A percentile compares a stretch with the other conserved stretches of the same genome.
phyloP scores from a whole-genome alignment of 1,140 invertebrate genomes.

The Panagrolaimus sp. region DNA sequence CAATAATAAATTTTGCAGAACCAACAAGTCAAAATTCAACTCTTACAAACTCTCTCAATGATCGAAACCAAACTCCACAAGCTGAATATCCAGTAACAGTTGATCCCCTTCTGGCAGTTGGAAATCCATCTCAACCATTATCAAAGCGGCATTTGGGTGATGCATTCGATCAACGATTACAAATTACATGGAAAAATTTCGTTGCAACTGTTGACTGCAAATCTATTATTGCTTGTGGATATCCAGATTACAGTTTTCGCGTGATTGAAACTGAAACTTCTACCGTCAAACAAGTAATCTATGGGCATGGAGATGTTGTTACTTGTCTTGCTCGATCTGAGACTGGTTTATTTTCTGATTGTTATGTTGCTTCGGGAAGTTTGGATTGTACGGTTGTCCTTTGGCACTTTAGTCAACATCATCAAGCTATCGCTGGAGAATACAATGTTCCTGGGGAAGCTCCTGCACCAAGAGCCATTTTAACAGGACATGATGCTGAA shows the following conservation, averaged over 20 bases:
- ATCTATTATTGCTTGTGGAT: slow-evolving; percentile 94
- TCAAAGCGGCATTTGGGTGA: slow-evolving; percentile 74
- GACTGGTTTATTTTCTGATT: slow-evolving; percentile 92
- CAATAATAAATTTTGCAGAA: slow-evolving; percentile 15
- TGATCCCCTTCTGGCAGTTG: slow-evolving; percentile 82
- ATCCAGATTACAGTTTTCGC: slow-evolving; percentile 98
- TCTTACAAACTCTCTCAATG: slow-evolving; percentile 15
- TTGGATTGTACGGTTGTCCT: slow-evolving; percentile 93
- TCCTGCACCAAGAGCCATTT: slow-evolving; percentile 85
- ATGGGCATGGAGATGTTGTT: slow-evolving; percentile 96
- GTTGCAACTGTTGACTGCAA: slow-evolving; percentile 92
- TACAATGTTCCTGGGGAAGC: slow-evolving; percentile 66
- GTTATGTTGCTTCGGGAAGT: slow-evolving; percentile 93
- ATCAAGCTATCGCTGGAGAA: slow-evolving; percentile 91
- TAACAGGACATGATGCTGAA: slow-evolving; percentile 92
- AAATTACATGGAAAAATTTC: slow-evolving; percentile 86
- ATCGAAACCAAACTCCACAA: slow-evolving; percentile 61
- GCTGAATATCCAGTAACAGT: slow-evolving; percentile 85
- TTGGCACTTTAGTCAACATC: slow-evolving; percentile 96
- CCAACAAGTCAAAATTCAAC: slow-evolving; percentile 20
- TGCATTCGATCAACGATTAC: slow-evolving; percentile 70
- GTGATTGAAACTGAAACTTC: slow-evolving; percentile 95
- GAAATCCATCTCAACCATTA: slow-evolving; percentile 58
- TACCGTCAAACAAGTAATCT: slow-evolving; percentile 94
- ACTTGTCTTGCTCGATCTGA: slow-evolving; percentile 92